Evolutionary conservation across 2,797 vertebrate genomes (phyloP).

Genomic region (Alcedo atthis): DNA sequence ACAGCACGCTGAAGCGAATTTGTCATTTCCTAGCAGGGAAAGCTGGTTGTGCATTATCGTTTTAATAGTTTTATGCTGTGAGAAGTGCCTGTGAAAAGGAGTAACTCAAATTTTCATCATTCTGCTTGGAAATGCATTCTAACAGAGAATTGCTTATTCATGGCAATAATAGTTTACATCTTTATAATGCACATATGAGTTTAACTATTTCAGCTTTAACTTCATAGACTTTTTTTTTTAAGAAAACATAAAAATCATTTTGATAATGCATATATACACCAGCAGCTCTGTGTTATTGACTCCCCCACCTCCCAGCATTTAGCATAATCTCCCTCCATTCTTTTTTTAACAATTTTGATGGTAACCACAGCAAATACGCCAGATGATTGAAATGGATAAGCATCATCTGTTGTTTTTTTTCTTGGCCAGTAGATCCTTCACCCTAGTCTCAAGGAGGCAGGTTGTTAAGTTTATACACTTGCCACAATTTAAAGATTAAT

Average conservation of each 20-base stretch:
- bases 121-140: background rate
- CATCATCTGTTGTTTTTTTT: background rate
- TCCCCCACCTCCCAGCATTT: accelerated
- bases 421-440: background rate
- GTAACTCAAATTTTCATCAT: background rate
- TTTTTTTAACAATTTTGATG: background rate
- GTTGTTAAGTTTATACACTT: background rate
- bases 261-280: background rate
- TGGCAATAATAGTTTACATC: background rate
- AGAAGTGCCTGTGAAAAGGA: background rate
- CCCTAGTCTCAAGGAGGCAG: background rate
- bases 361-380: background rate
- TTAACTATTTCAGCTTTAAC: background rate
- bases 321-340: background rate
- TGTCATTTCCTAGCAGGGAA: background rate
- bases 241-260: background rate
- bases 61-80: background rate
- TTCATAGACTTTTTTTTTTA: background rate
- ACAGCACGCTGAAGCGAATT: background rate
- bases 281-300: background rate
- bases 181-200: background rate
- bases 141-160: background rate
- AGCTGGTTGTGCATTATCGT: background rate
- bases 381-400: background rate
- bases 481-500: background rate